phyloP scores from a whole-genome alignment of 2,888 invertebrate genomes.

The Melikaiella ostensackeni region DNA sequence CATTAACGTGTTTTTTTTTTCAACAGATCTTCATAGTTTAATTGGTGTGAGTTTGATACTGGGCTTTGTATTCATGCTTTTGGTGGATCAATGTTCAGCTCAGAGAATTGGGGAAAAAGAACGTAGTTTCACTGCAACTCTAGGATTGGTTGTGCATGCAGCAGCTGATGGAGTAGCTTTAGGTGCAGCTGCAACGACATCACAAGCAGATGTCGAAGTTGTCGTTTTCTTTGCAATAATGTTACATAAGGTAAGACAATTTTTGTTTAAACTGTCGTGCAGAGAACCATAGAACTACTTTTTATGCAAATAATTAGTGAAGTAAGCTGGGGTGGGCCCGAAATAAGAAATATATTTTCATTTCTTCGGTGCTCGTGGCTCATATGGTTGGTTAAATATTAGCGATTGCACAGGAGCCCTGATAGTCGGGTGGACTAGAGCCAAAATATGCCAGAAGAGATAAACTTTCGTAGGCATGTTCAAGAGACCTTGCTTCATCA shows the following conservation, averaged over 20 bases:
- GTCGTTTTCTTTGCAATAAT: slow-evolving; percentile 99
- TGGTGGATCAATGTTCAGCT: slow-evolving; percentile 91
- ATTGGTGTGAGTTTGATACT: slow-evolving; percentile 96
- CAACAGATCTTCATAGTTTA: slow-evolving; percentile 84
- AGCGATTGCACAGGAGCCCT: too few relatives aligned
- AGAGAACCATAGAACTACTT: too few relatives aligned
- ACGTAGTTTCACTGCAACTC: slow-evolving; percentile 93
- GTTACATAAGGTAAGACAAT: slow-evolving; percentile 89
- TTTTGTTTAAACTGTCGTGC: not conserved
- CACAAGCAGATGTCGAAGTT: slow-evolving; percentile 96
- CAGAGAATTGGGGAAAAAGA: slow-evolving; percentile 82
- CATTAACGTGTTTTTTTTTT: slow-evolving; percentile 39
- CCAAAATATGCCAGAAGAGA: too few relatives aligned
- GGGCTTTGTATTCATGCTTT: slow-evolving; percentile 98
- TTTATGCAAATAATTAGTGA: too few relatives aligned
- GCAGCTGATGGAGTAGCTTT: slow-evolving; percentile 99
- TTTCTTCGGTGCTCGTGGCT: not conserved
- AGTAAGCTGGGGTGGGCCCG: too few relatives aligned
- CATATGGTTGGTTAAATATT: too few relatives aligned
- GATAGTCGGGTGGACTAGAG: too few relatives aligned
- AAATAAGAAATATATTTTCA: not conserved
- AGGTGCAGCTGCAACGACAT: slow-evolving; percentile 98
- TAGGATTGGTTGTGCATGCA: slow-evolving; percentile 98
- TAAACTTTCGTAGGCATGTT: too few relatives aligned
- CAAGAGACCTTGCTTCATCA: too few relatives aligned